Evolutionary conservation across 92 coral and sea anemone species (phyloP).

Genomic region (Chrysogorgia sp.): DNA sequence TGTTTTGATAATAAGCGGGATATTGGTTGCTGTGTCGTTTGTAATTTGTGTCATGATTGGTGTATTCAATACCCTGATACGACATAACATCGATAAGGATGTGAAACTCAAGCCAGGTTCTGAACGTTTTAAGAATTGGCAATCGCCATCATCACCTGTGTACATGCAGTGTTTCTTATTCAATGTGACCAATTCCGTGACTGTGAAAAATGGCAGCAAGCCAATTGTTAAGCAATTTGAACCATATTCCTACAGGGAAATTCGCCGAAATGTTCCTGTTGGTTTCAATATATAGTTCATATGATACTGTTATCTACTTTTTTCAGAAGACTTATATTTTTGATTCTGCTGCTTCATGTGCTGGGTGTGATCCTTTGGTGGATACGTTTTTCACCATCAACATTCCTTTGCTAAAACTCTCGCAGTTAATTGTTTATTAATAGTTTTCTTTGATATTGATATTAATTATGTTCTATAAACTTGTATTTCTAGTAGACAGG

Average conservation of each 20-base stretch:
- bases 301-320: constrained; percentile 71
- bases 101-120: constrained; percentile 79
- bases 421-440: constrained; percentile 5
- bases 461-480: too few species aligned
- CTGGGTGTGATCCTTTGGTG: constrained; percentile 67
- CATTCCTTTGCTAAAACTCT: constrained; percentile 67
- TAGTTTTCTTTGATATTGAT: too few species aligned
- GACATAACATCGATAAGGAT: constrained; percentile 69
- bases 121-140: constrained; percentile 80
- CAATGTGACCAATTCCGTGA: constrained; percentile 72
- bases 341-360: constrained; percentile 91
- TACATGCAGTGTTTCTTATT: constrained; percentile 91
- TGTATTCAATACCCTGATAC: constrained; percentile 59
- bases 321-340: constrained; percentile 86
- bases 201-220: constrained; percentile 68
- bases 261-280: constrained; percentile 69
- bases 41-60: constrained; percentile 64
- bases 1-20: constrained; percentile 49
- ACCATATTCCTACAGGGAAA: constrained; percentile 96
- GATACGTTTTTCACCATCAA: constrained; percentile 77
- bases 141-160: constrained; percentile 74
- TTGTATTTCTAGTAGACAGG: too few species aligned
- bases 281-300: constrained; percentile 65
- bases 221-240: constrained; percentile 79
- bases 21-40: constrained; percentile 57